Conservation (phyloP, 2,113 vertebrate genomes). For the Uropsilus gracilis region DNA sequence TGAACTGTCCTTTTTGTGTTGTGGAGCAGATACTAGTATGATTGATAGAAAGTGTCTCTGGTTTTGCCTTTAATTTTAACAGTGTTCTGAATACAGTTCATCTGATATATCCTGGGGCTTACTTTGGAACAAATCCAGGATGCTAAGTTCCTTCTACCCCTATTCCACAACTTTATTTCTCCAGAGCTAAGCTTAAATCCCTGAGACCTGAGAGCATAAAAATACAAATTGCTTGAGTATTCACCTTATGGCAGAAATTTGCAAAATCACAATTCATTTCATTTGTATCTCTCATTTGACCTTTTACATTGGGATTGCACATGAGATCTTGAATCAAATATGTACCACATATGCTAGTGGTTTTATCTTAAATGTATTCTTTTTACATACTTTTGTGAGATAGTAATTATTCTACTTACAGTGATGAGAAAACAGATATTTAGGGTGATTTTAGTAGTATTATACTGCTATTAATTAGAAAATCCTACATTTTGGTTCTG, state of each 20-base stretch:
- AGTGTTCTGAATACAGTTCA: background rate
- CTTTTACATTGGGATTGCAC: background rate
- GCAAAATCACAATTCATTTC: background rate
- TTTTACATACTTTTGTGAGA: background rate
- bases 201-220: background rate
- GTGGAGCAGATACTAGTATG: background rate
- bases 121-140: background rate
- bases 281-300: conserved; percentile 24
- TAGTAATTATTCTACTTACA: background rate
- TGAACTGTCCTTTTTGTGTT: background rate
- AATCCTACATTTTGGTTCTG: background rate
- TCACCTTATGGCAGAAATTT: background rate
- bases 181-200: background rate
- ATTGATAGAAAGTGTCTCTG: background rate
- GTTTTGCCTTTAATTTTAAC: background rate
- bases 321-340: background rate
- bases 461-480: background rate
- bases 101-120: background rate
- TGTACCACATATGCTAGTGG: background rate
- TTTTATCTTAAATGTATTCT: conserved; percentile 10
- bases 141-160: background rate
- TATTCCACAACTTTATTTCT: background rate
- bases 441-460: background rate
- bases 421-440: background rate
- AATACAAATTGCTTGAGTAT: background rate